Evolutionary conservation across 2,113 vertebrate species (phyloP), one percentile per base, ranked within the genome.

Genomic region (Romanogobio albipinnatus): DNA sequence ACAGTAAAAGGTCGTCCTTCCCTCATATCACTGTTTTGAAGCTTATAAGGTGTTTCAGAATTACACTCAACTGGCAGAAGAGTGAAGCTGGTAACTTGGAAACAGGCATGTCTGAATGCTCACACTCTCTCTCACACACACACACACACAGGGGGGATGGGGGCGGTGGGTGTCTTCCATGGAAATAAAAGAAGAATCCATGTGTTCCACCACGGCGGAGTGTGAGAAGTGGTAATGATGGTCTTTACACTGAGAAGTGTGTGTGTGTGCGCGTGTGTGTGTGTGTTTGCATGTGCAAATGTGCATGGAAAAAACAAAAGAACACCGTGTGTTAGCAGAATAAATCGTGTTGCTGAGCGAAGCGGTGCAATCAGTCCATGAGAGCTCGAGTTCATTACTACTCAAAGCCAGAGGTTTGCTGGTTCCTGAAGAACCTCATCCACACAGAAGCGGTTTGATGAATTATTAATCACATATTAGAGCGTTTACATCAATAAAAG

Each of bases 81-180:
- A 79, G 66, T 56, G 19, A 51, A 59, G 84, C 53, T 85, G 80
- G 86, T 87, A 87, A 85, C 86, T 87, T 87, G 73, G 86, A 85
- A 87, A 87, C 83, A 87, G 83, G 56, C 86, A 85, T 56, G 80
- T 85, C 76, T 59, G 74, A 64, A 62, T 11, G 74, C 79, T 73
- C 74, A 33, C n/a, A 39, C 64, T 29, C 80, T 29, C 74, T 59
- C 71, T 29, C 75, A 80, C 73, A 83, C 29, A 74, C 64, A 76
- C 66, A 75, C 58, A 79, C 36, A 80, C 64, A 80, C 74, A 47
- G n/a, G 7, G 26, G 47, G 17, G 29, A 66, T 51, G 47, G 84
- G 81, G 43, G 49, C 26, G 77, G 26, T 43, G 33, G 43, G 58
- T 64, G 61, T 75, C 71, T 53, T 53, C 73, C 71, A 26, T 49